These are phyloP conservation scores for Drosophila pseudotalamancana DNA, from an alignment of 2,888 invertebrate genomes.

Conservation along the genomic window DNA sequence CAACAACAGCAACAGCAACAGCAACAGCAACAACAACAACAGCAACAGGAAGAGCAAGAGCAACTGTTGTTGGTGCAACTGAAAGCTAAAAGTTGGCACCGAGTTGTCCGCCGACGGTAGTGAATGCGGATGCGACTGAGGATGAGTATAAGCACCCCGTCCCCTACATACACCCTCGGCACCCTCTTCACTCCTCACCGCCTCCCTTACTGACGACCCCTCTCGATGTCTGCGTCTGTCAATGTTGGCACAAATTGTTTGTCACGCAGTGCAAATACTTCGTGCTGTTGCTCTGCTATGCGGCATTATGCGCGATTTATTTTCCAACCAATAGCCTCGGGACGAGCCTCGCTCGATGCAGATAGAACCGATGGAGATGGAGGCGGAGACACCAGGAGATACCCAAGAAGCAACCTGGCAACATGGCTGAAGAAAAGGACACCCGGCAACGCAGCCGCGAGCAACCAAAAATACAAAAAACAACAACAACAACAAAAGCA, in stretches of 20 bases:
- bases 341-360: constrained; percentile 20
- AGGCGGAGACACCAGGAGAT: neutral
- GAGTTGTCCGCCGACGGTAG: constrained; percentile 17
- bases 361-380: constrained; percentile 13
- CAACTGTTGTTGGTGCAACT: constrained; percentile 30
- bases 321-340: constrained; percentile 57
- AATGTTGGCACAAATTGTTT: constrained; percentile 83
- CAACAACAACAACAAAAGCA: neutral
- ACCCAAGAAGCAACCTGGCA: constrained; percentile 28
- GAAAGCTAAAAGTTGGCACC: constrained; percentile 26
- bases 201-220: neutral
- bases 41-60: neutral
- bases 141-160: constrained; percentile 8
- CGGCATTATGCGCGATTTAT: constrained; percentile 84
- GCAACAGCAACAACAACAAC: constrained; percentile 10
- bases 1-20: constrained; percentile 6
- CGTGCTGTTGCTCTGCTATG: constrained; percentile 84
- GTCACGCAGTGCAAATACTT: constrained; percentile 85
- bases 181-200: rapidly evolving
- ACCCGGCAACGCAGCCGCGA: constrained; percentile 37
- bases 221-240: constrained; percentile 46
- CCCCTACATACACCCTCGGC: neutral
- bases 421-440: constrained; percentile 36
- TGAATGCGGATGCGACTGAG: constrained; percentile 20
- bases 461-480: constrained; percentile 11